A percentile compares a stretch with the other conserved stretches of the same genome.
Evolutionary conservation across 1,140 invertebrate genomes (phyloP).

Genomic region (Drusus annulatus): DNA sequence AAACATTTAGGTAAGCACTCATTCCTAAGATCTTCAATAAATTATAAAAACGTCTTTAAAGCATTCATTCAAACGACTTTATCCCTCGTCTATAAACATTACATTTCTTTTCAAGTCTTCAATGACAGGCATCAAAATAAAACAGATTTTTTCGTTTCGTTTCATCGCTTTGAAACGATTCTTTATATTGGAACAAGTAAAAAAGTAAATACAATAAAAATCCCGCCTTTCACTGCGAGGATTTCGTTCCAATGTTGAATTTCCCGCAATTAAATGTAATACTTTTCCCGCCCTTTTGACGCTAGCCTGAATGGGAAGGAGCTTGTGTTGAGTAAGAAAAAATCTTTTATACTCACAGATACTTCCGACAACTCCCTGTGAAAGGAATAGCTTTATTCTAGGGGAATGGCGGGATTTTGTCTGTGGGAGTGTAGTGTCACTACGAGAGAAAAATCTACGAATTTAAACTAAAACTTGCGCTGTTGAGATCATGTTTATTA

Average conservation of each 20-base stretch:
- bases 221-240: slow-evolving; percentile 18
- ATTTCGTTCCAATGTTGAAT: slow-evolving; percentile 35
- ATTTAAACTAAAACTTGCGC: too few relatives aligned
- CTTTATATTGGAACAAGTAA: slow-evolving; percentile 41
- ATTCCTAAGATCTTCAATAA: neutral
- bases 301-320: neutral
- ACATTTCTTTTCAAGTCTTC: slow-evolving; percentile 5
- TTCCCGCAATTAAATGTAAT: slow-evolving; percentile 42
- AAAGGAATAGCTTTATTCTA: slow-evolving; percentile 6
- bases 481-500: too few relatives aligned
- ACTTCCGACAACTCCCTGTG: slow-evolving; percentile 4
- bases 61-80: neutral
- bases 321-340: slow-evolving; percentile 35
- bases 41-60: slow-evolving; percentile 14
- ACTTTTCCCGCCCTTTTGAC: slow-evolving; percentile 28
- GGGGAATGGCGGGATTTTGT: neutral
- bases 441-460: neutral
- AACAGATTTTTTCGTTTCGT: slow-evolving; percentile 16
- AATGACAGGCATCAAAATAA: neutral
- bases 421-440: neutral
- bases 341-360: slow-evolving; percentile 30
- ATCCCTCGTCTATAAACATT: slow-evolving; percentile 2
- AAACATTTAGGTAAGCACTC: neutral
- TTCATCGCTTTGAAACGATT: slow-evolving; percentile 24
- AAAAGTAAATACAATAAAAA: slow-evolving; percentile 44